phyloP scores from a whole-genome alignment of 2,113 vertebrate genomes.

The Gallinago undulata region DNA sequence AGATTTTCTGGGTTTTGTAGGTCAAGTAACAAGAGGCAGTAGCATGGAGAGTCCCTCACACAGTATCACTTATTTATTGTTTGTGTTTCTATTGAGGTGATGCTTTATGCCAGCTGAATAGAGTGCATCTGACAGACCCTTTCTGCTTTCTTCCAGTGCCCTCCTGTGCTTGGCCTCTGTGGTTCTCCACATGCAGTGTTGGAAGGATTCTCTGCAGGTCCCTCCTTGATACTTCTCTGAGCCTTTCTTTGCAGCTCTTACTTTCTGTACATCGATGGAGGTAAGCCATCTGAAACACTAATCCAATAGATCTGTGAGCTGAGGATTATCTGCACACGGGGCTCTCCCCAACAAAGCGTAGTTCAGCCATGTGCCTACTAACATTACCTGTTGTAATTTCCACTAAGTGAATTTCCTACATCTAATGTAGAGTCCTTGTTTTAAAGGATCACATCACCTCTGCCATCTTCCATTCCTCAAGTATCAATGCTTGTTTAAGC shows the following conservation, averaged over 20 bases:
- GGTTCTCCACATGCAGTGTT: not conserved
- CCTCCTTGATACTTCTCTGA: not conserved
- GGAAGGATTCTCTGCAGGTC: not conserved
- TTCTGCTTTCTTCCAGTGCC: not conserved
- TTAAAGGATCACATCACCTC: not conserved
- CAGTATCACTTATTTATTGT: not conserved
- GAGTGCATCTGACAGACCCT: not conserved
- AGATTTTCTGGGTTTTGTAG: not conserved
- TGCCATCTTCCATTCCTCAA: not conserved
- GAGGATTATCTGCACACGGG: not conserved
- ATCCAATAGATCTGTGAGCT: not conserved
- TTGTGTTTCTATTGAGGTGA: not conserved
- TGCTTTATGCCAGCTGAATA: not conserved
- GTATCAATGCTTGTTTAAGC: not conserved
- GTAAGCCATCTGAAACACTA: not conserved
- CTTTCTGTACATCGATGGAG: not conserved
- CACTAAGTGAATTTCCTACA: not conserved
- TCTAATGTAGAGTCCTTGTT: not conserved
- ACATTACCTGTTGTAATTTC: not conserved
- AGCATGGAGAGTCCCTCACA: not conserved
- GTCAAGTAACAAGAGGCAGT: not conserved
- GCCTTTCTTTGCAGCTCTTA: not conserved
- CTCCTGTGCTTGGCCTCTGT: not conserved
- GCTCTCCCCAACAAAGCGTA: not conserved
- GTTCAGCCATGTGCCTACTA: not conserved